Evolutionary conservation across 2,888 invertebrate genomes (phyloP).

Genomic region (Chydorus sphaericus): DNA sequence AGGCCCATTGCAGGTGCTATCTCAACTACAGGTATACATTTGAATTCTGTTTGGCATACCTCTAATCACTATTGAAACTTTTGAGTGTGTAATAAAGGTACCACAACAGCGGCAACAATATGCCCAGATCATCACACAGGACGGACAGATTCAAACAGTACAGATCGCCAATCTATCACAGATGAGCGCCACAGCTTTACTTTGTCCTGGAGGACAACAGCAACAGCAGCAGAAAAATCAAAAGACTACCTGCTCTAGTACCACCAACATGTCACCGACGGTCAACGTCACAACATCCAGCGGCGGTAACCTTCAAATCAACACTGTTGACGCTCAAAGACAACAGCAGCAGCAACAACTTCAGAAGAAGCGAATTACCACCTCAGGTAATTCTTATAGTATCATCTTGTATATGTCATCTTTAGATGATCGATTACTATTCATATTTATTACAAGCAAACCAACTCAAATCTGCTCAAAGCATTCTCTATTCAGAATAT

Average conservation of each 20-base stretch:
- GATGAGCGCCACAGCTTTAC: constrained; percentile 22
- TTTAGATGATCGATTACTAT: not conserved
- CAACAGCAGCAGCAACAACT: constrained; percentile 19
- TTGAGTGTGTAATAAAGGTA: constrained; percentile 13
- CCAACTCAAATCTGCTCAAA: constrained; percentile 22
- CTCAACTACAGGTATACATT: constrained; percentile 15
- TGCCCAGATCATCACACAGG: constrained; percentile 73
- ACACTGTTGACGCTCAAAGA: constrained; percentile 1
- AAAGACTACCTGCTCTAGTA: constrained; percentile 18
- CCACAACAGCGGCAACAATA: constrained; percentile 43
- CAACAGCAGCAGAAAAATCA: constrained; percentile 15
- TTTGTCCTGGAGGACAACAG: not conserved
- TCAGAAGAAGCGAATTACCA: constrained; percentile 19
- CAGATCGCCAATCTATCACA: constrained; percentile 54
- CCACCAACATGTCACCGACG: constrained; percentile 23
- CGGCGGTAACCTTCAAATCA: constrained; percentile 5
- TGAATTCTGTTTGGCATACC: not conserved
- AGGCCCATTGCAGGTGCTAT: constrained; percentile 18
- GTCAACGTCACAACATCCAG: constrained; percentile 4
- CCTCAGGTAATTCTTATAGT: constrained; percentile 32
- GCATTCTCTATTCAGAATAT: constrained; percentile 53
- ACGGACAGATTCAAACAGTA: constrained; percentile 77
- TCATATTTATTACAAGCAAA: constrained; percentile 23
- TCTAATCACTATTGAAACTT: not conserved
- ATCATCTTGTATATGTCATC: too few relatives aligned